phyloP scores from a whole-genome alignment of 1,140 invertebrate species.

The Drosophila ironensis region DNA sequence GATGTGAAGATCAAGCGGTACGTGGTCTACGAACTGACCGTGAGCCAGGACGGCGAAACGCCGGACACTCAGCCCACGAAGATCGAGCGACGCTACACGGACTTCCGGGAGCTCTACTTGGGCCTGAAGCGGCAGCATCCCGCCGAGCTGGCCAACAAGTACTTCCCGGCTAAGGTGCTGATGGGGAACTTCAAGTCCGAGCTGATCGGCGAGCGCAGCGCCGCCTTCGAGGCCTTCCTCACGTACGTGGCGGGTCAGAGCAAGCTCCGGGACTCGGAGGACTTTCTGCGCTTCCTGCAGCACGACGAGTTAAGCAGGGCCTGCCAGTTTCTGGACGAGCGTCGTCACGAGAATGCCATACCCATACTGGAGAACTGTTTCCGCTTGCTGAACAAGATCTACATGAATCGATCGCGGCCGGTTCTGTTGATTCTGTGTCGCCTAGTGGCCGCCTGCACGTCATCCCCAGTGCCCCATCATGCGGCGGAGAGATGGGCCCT shows the following conservation, averaged over 20 bases:
- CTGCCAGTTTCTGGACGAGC: conserved; percentile 84
- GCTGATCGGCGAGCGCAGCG: conserved; percentile 87
- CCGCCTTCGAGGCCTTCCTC: conserved; percentile 88
- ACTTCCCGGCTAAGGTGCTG: conserved; percentile 89
- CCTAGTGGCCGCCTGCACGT: conserved; percentile 84
- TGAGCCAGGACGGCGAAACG: conserved; percentile 82
- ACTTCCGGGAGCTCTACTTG: conserved; percentile 88
- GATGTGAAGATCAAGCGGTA: conserved; percentile 85
- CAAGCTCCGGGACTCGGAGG: conserved; percentile 84
- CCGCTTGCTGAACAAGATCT: conserved; percentile 88
- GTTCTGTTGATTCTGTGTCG: conserved; percentile 88
- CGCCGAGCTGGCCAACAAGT: conserved; percentile 83
- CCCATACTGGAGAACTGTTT: conserved; percentile 88
- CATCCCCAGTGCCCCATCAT: conserved; percentile 83
- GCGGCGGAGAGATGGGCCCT: conserved; percentile 87
- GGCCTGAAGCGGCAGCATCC: conserved; percentile 85
- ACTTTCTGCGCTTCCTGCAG: conserved; percentile 87
- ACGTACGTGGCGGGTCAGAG: conserved; percentile 84
- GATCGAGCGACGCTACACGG: conserved; percentile 89
- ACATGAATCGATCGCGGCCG: conserved; percentile 87
- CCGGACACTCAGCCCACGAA: conserved; percentile 85
- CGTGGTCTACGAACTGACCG: conserved; percentile 86
- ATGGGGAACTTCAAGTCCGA: conserved; percentile 89
- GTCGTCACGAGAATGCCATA: conserved; percentile 86
- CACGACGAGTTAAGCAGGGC: conserved; percentile 86